Evolutionary conservation across 2,888 invertebrate species (phyloP).

Genomic region (Limnephilus auricula): DNA sequence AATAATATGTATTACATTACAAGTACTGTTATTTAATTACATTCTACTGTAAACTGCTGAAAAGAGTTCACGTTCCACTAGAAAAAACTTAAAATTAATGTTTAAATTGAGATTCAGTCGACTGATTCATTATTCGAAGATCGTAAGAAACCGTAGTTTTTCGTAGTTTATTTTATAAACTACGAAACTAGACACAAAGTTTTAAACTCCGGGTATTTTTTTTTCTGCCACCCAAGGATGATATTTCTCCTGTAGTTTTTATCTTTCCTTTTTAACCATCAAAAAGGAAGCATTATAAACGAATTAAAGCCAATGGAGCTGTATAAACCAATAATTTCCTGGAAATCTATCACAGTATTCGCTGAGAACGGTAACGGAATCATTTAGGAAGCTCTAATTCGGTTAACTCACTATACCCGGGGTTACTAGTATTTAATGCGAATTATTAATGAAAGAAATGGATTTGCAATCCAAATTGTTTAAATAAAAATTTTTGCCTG

Average conservation of each 20-base stretch:
- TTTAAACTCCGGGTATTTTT: not conserved
- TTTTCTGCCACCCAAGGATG: not conserved
- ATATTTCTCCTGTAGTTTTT: not conserved
- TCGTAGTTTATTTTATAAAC: no score
- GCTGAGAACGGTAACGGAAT: not conserved
- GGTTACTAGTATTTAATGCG: not conserved
- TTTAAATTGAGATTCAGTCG: not conserved
- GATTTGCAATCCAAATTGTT: no score
- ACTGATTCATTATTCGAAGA: not conserved
- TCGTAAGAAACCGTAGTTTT: no score
- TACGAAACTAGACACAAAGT: not conserved
- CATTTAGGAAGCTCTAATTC: constrained; percentile 5
- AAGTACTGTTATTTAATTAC: not conserved
- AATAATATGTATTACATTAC: not conserved
- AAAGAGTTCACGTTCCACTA: not conserved
- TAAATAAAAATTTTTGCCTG: not conserved
- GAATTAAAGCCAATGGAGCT: not conserved
- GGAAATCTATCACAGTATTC: not conserved
- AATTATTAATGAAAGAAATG: no score
- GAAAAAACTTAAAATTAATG: not conserved
- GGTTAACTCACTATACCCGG: not conserved
- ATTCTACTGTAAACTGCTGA: not conserved
- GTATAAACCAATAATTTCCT: constrained; percentile 27
- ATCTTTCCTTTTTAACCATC: not conserved
- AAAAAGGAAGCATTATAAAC: not conserved